A percentile compares a stretch with the other conserved stretches of the same genome.
phyloP scores from a whole-genome alignment of 2,113 vertebrate genomes.

The Penelope pileata region DNA sequence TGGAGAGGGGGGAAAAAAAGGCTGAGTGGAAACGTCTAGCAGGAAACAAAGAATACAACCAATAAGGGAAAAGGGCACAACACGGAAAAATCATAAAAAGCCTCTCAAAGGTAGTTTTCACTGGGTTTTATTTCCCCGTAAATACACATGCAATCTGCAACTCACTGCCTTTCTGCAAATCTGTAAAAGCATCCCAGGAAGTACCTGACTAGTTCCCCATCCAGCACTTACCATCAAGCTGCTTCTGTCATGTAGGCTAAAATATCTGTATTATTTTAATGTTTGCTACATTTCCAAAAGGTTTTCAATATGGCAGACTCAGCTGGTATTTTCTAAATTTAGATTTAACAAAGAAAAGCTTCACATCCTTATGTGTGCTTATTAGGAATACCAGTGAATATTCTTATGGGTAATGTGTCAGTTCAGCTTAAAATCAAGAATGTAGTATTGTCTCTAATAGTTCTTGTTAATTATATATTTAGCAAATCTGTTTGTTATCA shows the following conservation, averaged over 20 bases:
- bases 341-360: neutral
- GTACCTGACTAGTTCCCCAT: neutral
- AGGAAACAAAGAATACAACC: neutral
- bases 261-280: neutral
- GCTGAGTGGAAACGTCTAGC: neutral
- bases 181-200: constrained; percentile 2
- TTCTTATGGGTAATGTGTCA: neutral
- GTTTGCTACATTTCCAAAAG: neutral
- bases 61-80: neutral
- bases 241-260: neutral
- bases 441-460: neutral
- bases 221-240: neutral
- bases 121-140: neutral
- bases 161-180: neutral
- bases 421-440: neutral
- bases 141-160: neutral
- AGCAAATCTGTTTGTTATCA: neutral
- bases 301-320: neutral
- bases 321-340: neutral
- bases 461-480: neutral
- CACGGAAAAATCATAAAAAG: neutral
- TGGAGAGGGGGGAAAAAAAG: no score
- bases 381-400: neutral
- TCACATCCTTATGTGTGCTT: neutral
- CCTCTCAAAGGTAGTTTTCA: neutral